Percentiles rank a stretch among this genome's conserved stretches.
Evolutionary conservation across 92 coral and sea anemone species (phyloP).

Genomic region (Chrysogorgia sp.): DNA sequence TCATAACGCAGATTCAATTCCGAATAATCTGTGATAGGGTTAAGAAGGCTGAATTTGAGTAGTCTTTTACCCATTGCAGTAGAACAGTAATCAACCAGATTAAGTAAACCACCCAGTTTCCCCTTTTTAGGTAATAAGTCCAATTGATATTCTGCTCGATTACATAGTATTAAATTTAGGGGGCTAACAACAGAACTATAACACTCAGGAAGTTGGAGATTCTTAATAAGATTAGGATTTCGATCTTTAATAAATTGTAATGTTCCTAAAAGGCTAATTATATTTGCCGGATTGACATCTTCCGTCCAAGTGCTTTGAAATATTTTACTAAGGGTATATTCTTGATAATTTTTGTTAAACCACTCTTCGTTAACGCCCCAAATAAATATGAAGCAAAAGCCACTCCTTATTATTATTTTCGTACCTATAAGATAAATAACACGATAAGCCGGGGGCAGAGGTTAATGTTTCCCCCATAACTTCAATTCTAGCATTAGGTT

Average conservation of each 20-base stretch:
- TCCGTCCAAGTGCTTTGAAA: constrained; percentile 52
- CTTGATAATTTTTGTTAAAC: constrained; percentile 49
- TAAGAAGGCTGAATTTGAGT: constrained; percentile 49
- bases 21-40: constrained; percentile 51
- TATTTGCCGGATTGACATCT: constrained; percentile 35
- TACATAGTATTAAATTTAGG: constrained; percentile 47
- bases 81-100: constrained; percentile 43
- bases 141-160: constrained; percentile 52
- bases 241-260: constrained; percentile 51
- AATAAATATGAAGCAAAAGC: constrained; percentile 43
- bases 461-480: constrained; percentile 21
- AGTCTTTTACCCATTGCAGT: constrained; percentile 52
- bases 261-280: constrained; percentile 47
- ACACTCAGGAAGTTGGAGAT: constrained; percentile 45
- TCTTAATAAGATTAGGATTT: constrained; percentile 49
- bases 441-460: too few relatives aligned
- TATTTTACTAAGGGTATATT: constrained; percentile 52
- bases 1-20: constrained; percentile 47
- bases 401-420: constrained; percentile 46
- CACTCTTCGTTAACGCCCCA: constrained; percentile 40
- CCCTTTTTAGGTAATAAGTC: constrained; percentile 43
- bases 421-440: constrained; percentile 50
- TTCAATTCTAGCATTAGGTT: constrained; percentile 45
- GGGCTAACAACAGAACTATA: constrained; percentile 52
- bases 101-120: constrained; percentile 46